phyloP scores from a whole-genome alignment of 2,797 vertebrate species.

The Diplodus sargus region DNA sequence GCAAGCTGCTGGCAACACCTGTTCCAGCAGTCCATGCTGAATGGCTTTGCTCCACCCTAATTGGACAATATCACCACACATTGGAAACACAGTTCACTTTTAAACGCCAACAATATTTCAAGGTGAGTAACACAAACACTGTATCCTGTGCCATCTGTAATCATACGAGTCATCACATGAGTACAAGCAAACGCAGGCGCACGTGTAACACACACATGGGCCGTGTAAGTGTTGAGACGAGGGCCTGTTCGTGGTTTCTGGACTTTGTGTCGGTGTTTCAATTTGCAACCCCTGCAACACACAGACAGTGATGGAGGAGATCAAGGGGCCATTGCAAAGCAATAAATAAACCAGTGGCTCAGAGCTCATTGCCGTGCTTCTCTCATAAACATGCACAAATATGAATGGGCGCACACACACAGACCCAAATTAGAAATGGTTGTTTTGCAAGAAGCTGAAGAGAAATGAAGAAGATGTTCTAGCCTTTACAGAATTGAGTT shows the following conservation, averaged over 20 bases:
- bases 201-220: not conserved
- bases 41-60: too few species aligned
- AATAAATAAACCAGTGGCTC: slow-evolving; percentile 38
- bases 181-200: not conserved
- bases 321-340: slow-evolving; percentile 22
- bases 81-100: too few species aligned
- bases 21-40: too few species aligned
- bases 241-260: not conserved
- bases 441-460: not conserved
- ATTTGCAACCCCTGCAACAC: slow-evolving; percentile 18
- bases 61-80: too few species aligned
- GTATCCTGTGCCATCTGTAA: not conserved
- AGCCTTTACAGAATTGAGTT: not conserved
- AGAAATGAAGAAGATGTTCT: not conserved
- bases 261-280: slow-evolving; percentile 21
- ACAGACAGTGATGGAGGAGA: slow-evolving; percentile 13
- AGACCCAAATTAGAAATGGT: not conserved
- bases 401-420: slow-evolving; percentile 18
- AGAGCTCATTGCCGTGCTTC: slow-evolving; percentile 31
- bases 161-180: not conserved
- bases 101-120: too few species aligned
- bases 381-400: slow-evolving; percentile 8
- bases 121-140: too few species aligned
- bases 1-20: too few species aligned
- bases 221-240: too few species aligned